Evolutionary conservation across 2,113 vertebrate species (phyloP), one percentile per base, ranked within the genome.

Genomic region (Tetrax tetrax): DNA sequence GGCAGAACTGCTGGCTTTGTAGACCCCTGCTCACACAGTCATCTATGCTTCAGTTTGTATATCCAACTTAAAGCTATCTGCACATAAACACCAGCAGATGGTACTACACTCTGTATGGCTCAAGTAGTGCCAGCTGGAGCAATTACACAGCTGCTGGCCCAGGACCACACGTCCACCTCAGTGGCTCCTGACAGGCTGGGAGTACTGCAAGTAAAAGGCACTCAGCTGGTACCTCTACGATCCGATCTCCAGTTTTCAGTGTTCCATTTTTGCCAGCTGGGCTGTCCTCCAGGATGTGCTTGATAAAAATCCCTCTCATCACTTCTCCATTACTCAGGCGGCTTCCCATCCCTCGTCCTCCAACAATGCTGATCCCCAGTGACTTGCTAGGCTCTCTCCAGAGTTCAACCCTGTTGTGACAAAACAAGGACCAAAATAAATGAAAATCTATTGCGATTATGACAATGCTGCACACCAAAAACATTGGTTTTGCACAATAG

Each of bases 281-380:
- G 93, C 99, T 99, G 95, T 99, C 99, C 92, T 99, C 99, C 82
- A 99, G 98, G 94, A 99, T 99, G 64, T 99, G 99, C 70, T 99
- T 99, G 95, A 99, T 99, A 93, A 99, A 99, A 97, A 99, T 99
- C 63, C 99, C 99, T 92, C 99, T 98, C 99, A 99, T 99, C 89
- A 99, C 98, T 97, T 99, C 99, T 37, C 99, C 99, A 5, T 98
- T 99, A 98, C 98, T 99, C 64, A 99, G 97, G 6, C 99, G 99
- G 94, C 99, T 99, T 83, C 99, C 99, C 99, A 99, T 99, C 56
- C 99, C 99, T 90, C 99, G 98, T 72, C 99, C 99, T 82, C 99
- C 99, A 65, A 99, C 99, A 70, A 99, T 99, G 90, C 99, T 99
- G 97, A 99, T 99, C 61, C 99, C 99, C 96, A 99, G 91, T 25